These are phyloP conservation scores for Drosophila pectinifera DNA, from an alignment of 1,140 invertebrate genomes.

Conservation along the genomic window DNA sequence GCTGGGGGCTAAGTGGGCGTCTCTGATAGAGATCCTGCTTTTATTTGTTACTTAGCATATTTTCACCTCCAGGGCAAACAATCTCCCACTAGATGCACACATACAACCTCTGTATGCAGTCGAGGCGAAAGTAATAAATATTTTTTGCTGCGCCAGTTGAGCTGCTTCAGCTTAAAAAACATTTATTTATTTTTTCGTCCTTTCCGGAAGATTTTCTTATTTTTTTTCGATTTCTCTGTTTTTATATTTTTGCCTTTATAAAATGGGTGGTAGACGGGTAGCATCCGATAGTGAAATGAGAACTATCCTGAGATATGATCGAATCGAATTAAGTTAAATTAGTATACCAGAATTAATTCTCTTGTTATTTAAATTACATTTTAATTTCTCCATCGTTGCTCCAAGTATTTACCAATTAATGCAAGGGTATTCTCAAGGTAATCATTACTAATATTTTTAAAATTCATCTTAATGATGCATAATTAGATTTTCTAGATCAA, in stretches of 20 bases:
- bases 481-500: no score
- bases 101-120: conserved; percentile 31
- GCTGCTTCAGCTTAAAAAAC: conserved; percentile 60
- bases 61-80: conserved; percentile 79
- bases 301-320: conserved; percentile 2
- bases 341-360: neutral
- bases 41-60: conserved; percentile 83
- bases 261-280: conserved; percentile 5
- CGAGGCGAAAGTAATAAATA: conserved; percentile 71
- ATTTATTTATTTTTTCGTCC: conserved; percentile 31
- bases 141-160: conserved; percentile 63
- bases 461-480: no score
- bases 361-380: neutral
- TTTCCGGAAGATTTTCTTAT: conserved; percentile 37
- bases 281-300: conserved; percentile 5
- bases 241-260: conserved; percentile 6
- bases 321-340: neutral
- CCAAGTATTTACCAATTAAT: no score
- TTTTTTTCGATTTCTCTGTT: conserved; percentile 18
- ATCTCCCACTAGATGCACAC: conserved; percentile 71
- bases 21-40: conserved; percentile 76
- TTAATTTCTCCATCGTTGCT: neutral
- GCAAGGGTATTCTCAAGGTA: no score
- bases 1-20: conserved; percentile 3
- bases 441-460: no score